Evolutionary conservation across 2,113 vertebrate genomes (phyloP).

Genomic region (Aspidoscelis tigris): DNA sequence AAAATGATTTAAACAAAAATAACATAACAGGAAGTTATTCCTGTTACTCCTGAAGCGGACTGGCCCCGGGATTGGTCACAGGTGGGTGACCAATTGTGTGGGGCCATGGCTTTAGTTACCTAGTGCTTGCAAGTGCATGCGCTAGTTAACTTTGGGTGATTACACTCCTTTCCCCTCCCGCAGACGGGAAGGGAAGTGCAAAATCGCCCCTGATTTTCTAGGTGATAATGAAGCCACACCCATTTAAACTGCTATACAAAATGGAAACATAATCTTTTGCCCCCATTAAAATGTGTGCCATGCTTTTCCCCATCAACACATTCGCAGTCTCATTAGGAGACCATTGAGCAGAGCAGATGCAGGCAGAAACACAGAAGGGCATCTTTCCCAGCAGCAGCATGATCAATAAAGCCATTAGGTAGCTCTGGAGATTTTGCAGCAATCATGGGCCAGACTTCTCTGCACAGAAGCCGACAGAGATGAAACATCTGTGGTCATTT

Average conservation of each 20-base stretch:
- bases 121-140: no score
- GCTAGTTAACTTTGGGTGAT: no score
- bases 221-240: background rate
- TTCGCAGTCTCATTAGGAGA: conserved; percentile 25
- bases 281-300: conserved; percentile 16
- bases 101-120: no score
- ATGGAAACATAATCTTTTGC: background rate
- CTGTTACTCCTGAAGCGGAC: no score
- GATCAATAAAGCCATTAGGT: conserved; percentile 30
- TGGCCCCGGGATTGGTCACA: no score
- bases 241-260: background rate
- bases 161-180: no score
- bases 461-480: conserved; percentile 9
- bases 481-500: background rate
- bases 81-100: no score
- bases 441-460: conserved; percentile 30
- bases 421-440: conserved; percentile 12
- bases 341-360: conserved; percentile 18
- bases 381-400: conserved; percentile 3
- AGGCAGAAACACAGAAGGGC: background rate
- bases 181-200: no score
- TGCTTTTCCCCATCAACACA: background rate
- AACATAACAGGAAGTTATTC: no score
- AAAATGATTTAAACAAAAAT: no score
- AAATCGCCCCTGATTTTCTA: background rate